Evolutionary conservation across 1,140 invertebrate species (phyloP), one percentile per base, ranked within the genome.

Genomic region (Phenacoccus solenopsis): DNA sequence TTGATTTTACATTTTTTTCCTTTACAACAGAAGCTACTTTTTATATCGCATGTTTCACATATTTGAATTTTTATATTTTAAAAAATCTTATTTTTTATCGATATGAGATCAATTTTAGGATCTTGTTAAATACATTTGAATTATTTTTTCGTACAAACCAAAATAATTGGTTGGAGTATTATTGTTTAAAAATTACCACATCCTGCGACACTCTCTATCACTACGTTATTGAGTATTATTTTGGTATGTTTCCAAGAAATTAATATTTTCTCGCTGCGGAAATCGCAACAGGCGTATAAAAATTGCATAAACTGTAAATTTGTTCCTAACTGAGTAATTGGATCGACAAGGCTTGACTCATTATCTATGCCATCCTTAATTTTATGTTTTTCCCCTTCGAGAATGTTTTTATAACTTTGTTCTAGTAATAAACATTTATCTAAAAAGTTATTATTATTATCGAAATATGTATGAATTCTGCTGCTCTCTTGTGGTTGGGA

Each of bases 171-270:
- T n/a, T n/a, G n/a, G n/a, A n/a, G n/a, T n/a, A n/a, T n/a, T n/a
- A n/a, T n/a, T n/a, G n/a, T 64, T 22, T 64, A 64, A 25, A 64
- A 64, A 27, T 64, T 64, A 24, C 22, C 59, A 64, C 59, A 64
- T 25, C 59, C 59, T 7, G 21, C 10, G 21, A 64, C 25, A 64
- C 9, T 64, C 22, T 64, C 10, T 5, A 64, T 24, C 10, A 64
- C 59, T 3, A 25, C 59, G 16, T 64, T 64, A 64, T 24, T 24
- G 9, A 64, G 10, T 3, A 5, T 5, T 5, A 10, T 27, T 22
- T 20, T 22, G 1, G 13, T 24, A 24, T 20, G 21, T 16, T 25
- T 3, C 59, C 59, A 64, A 2, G 59, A 64, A 16, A 64, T 64
- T 1, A 64, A 16, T 24, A 22, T 27, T 24, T 9, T 4, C 4